These are phyloP conservation scores for Psephotus haematonotus DNA, from an alignment of 2,113 vertebrate genomes.

Conservation along the genomic window DNA sequence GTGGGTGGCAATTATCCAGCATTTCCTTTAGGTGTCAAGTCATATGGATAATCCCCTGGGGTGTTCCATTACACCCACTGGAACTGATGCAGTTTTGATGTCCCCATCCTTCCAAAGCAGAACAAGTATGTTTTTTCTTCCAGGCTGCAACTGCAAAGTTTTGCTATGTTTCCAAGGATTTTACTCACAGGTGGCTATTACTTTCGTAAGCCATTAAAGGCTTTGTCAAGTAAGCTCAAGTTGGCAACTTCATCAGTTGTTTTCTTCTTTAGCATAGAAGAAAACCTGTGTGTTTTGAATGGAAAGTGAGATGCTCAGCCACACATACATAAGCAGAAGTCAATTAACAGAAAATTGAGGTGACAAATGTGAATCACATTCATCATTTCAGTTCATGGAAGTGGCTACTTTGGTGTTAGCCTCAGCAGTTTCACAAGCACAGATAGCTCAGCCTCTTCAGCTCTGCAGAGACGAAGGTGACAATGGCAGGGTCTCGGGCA, in stretches of 20 bases:
- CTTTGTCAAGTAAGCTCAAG: background rate
- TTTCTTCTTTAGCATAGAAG: background rate
- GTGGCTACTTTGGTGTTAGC: background rate
- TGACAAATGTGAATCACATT: background rate
- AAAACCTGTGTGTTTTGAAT: rapidly evolving
- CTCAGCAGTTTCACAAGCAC: background rate
- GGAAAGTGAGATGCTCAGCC: background rate
- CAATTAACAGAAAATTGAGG: background rate
- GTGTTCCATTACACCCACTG: slow-evolving; percentile 47
- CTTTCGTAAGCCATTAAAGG: background rate
- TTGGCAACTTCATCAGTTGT: background rate
- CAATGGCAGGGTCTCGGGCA: background rate
- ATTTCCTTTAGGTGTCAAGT: slow-evolving; percentile 57
- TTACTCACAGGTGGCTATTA: background rate
- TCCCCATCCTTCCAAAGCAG: background rate
- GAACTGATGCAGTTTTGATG: slow-evolving; percentile 31
- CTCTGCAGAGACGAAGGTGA: background rate
- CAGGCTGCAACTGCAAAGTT: background rate
- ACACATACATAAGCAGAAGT: background rate
- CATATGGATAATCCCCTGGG: slow-evolving; percentile 27
- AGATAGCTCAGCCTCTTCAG: background rate
- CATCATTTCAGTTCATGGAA: background rate
- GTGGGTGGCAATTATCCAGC: slow-evolving; percentile 71
- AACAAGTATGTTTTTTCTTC: background rate
- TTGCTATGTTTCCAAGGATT: background rate